Conservation (phyloP, 2,113 vertebrate species). For the Cyprinus carpio region DNA sequence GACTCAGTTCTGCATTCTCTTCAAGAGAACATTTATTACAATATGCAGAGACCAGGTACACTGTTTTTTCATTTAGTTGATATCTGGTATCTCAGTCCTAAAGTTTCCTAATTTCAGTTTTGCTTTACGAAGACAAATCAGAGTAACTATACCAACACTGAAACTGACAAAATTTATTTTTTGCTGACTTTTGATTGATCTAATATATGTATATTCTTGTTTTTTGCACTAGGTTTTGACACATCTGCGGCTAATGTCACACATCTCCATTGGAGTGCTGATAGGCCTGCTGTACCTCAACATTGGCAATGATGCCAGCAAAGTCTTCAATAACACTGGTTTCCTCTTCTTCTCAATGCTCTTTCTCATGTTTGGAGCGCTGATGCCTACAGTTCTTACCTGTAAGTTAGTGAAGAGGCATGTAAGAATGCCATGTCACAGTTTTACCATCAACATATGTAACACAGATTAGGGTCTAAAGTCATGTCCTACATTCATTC, state of each 20-base stretch:
- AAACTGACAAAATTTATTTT: no score
- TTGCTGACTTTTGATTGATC: no score
- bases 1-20: slow-evolving; percentile 96
- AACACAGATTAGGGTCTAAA: not conserved
- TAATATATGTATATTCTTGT: not conserved
- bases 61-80: not conserved
- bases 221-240: slow-evolving; percentile 84
- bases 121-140: not conserved
- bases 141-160: not conserved
- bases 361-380: slow-evolving; percentile 95
- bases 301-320: slow-evolving; percentile 93
- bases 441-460: not conserved
- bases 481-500: not conserved
- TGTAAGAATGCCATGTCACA: not conserved
- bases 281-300: slow-evolving; percentile 96
- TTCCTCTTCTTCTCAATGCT: slow-evolving; percentile 99
- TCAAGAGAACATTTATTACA: slow-evolving; percentile 90
- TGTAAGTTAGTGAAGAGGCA: slow-evolving; percentile 78
- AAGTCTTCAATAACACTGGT: slow-evolving; percentile 97
- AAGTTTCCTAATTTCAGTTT: not conserved
- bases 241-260: slow-evolving; percentile 92
- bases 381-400: slow-evolving; percentile 96
- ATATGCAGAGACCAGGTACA: slow-evolving; percentile 93
- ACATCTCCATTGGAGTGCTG: slow-evolving; percentile 88
- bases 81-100: not conserved